phyloP scores from a whole-genome alignment of 1,140 invertebrate genomes.

The Branchinecta lindahli region DNA sequence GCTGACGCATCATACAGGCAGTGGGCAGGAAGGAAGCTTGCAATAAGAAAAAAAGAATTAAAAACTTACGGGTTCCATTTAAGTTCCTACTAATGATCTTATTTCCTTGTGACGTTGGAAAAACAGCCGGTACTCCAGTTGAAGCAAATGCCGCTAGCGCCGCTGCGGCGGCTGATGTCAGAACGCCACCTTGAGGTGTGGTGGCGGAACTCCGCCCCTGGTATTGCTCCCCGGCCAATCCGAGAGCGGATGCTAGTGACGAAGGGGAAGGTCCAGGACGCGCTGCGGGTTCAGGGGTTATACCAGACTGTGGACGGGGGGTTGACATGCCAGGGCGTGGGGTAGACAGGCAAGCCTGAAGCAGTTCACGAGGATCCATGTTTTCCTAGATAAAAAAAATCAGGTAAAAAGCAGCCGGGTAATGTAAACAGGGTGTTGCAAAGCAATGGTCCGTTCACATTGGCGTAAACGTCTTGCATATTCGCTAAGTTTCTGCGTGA shows the following conservation, averaged over 20 bases:
- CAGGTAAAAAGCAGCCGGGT: no score
- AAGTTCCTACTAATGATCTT: not conserved
- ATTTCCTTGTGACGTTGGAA: not conserved
- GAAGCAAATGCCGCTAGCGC: not conserved
- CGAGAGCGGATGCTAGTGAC: not conserved
- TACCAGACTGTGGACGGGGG: not conserved
- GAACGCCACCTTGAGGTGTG: not conserved
- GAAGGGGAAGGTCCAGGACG: not conserved
- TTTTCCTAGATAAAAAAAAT: not conserved
- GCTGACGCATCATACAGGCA: no score
- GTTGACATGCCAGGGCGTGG: not conserved
- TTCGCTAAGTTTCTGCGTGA: no score
- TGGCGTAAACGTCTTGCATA: no score
- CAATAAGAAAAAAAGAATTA: not conserved
- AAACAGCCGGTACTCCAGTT: not conserved
- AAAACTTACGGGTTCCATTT: not conserved
- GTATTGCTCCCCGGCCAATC: not conserved
- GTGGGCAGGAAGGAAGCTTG: no score
- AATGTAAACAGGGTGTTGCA: no score
- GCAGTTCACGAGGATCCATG: slow-evolving; percentile 1
- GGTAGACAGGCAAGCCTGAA: slow-evolving; percentile 2
- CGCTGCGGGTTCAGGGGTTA: not conserved
- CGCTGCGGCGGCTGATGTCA: slow-evolving; percentile 1
- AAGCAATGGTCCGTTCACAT: no score
- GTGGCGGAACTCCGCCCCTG: not conserved